Percentiles rank a stretch among this genome's conserved stretches.
phyloP scores from a whole-genome alignment of 2,797 vertebrate genomes.

The Labroides dimidiatus region DNA sequence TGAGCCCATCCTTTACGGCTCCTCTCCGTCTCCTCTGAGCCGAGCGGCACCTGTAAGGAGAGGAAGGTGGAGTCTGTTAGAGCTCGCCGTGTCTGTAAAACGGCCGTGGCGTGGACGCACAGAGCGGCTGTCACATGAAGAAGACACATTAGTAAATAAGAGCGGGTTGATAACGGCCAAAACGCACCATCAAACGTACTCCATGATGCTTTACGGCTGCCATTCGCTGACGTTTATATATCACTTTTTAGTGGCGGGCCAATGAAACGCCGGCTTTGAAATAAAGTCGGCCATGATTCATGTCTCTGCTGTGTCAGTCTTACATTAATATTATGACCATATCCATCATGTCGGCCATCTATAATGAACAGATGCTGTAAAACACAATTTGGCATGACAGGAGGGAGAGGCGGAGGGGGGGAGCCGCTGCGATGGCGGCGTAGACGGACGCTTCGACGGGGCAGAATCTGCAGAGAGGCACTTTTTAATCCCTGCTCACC shows the following conservation, averaged over 20 bases:
- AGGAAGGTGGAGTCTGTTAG: slow-evolving; percentile 26
- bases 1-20: slow-evolving; percentile 45
- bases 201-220: slow-evolving; percentile 82
- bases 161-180: slow-evolving; percentile 79
- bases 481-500: background rate
- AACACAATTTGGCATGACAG: slow-evolving; percentile 83
- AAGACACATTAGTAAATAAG: slow-evolving; percentile 84
- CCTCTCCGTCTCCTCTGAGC: slow-evolving; percentile 17
- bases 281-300: slow-evolving; percentile 88
- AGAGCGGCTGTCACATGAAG: slow-evolving; percentile 54
- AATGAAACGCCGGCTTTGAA: slow-evolving; percentile 84
- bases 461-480: background rate
- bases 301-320: slow-evolving; percentile 85
- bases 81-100: slow-evolving; percentile 1
- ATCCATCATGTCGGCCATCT: slow-evolving; percentile 86
- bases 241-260: slow-evolving; percentile 85
- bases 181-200: slow-evolving; percentile 84
- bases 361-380: slow-evolving; percentile 87
- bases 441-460: slow-evolving; percentile 11
- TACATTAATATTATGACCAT: slow-evolving; percentile 89
- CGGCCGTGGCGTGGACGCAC: slow-evolving; percentile 16
- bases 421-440: slow-evolving; percentile 53
- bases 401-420: slow-evolving; percentile 52
- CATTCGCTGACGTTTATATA: slow-evolving; percentile 87
- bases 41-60: slow-evolving; percentile 51